Evolutionary conservation across 2,888 invertebrate genomes (phyloP).

Genomic region (Ferdinandea cuprea): DNA sequence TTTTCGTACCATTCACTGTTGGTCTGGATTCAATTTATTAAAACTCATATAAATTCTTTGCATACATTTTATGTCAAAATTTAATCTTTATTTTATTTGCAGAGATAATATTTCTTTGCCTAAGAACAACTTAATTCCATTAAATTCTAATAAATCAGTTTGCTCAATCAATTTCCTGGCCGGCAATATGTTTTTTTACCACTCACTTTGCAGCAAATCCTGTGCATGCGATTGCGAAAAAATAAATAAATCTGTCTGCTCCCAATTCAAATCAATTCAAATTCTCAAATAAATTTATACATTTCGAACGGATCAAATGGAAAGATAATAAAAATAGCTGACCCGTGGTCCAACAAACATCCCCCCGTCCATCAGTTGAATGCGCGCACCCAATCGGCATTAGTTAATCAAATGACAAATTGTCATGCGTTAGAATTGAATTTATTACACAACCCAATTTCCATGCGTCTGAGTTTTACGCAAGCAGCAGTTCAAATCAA

Average conservation of each 20-base stretch:
- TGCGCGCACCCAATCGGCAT: constrained; percentile 63
- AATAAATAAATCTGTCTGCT: constrained; percentile 63
- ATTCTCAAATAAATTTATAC: constrained; percentile 56
- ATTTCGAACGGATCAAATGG: constrained; percentile 30
- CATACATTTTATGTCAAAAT: too few relatives aligned
- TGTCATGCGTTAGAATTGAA: constrained; percentile 68
- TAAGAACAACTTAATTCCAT: constrained; percentile 5
- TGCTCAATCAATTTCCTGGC: constrained; percentile 50
- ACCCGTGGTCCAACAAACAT: not conserved
- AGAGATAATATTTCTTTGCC: not conserved
- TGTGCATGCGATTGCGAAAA: constrained; percentile 43
- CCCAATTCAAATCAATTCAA: constrained; percentile 70
- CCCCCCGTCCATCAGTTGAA: not conserved
- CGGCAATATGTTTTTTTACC: constrained; percentile 20
- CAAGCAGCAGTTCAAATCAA: constrained; percentile 33
- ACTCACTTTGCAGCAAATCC: constrained; percentile 23
- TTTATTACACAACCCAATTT: constrained; percentile 52
- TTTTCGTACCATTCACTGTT: too few relatives aligned
- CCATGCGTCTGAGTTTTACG: constrained; percentile 38
- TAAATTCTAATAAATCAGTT: constrained; percentile 54
- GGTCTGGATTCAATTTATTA: too few relatives aligned
- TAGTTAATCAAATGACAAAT: constrained; percentile 73
- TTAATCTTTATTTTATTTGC: too few relatives aligned
- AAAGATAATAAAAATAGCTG: constrained; percentile 23
- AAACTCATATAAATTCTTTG: too few relatives aligned